Evolutionary conservation across 2,113 vertebrate species (phyloP).

Genomic region (Donacobius atricapilla): DNA sequence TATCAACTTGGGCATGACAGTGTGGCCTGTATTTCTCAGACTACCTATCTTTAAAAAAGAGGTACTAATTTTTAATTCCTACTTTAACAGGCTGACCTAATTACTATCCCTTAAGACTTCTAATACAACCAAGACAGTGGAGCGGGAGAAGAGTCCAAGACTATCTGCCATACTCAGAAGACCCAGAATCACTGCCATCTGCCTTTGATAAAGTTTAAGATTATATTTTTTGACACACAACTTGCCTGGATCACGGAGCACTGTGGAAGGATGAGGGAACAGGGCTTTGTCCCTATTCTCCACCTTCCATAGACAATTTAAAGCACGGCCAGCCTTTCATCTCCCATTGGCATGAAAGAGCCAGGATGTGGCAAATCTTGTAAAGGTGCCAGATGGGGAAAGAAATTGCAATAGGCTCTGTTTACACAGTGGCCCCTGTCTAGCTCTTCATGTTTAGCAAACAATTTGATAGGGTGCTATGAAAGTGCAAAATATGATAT

Average conservation of each 20-base stretch:
- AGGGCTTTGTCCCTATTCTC: neutral
- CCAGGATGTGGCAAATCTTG: neutral
- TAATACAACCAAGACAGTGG: neutral
- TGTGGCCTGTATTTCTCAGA: neutral
- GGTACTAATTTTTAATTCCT: constrained; percentile 34
- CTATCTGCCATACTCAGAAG: neutral
- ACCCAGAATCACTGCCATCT: neutral
- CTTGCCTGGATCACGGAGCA: neutral
- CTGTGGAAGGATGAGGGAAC: neutral
- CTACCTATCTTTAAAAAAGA: neutral
- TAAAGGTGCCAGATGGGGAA: constrained; percentile 1
- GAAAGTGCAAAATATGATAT: constrained; percentile 28
- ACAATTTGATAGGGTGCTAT: constrained; percentile 3
- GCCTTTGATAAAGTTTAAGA: neutral
- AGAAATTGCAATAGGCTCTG: constrained; percentile 1
- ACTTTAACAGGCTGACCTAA: constrained; percentile 33
- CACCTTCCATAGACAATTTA: neutral
- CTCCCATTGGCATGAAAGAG: neutral
- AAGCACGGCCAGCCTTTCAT: neutral
- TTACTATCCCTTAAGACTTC: constrained; percentile 11
- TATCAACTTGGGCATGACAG: neutral
- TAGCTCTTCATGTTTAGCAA: neutral
- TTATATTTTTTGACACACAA: neutral
- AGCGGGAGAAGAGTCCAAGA: neutral
- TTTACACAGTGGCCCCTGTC: neutral